Conservation (phyloP, 2,113 vertebrate species). For the Thunnus maccoyii region DNA sequence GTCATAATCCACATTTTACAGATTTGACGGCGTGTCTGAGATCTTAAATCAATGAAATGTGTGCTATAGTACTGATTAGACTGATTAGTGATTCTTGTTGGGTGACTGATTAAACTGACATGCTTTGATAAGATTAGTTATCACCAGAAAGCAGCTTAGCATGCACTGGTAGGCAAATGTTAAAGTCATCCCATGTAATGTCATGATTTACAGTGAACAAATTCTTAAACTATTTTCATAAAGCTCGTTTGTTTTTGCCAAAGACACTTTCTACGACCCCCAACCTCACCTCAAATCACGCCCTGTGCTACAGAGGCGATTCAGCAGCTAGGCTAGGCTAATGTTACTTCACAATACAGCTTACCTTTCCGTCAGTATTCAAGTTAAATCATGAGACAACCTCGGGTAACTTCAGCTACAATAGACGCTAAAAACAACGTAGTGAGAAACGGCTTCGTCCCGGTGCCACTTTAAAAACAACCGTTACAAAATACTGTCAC, state of each 20-base stretch:
- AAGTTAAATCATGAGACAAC: slow-evolving; percentile 54
- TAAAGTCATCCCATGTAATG: neutral
- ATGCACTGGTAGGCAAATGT: neutral
- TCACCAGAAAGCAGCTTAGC: slow-evolving; percentile 8
- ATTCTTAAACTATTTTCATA: neutral
- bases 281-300: slow-evolving; percentile 76
- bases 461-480: slow-evolving; percentile 12
- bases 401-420: neutral
- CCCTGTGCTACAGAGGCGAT: slow-evolving; percentile 57
- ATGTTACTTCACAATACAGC: slow-evolving; percentile 38
- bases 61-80: neutral
- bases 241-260: neutral
- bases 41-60: neutral
- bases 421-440: neutral
- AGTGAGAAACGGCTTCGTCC: neutral
- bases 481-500: neutral
- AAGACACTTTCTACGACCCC: slow-evolving; percentile 68
- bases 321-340: slow-evolving; percentile 67
- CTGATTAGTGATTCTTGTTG: neutral
- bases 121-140: neutral
- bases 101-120: neutral
- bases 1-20: neutral
- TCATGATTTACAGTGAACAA: neutral
- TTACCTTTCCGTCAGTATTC: slow-evolving; percentile 65
- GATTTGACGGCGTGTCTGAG: neutral